A percentile compares a stretch with the other conserved stretches of the same genome.
phyloP scores from a whole-genome alignment of 2,113 vertebrate species.

The Mobula birostris region DNA sequence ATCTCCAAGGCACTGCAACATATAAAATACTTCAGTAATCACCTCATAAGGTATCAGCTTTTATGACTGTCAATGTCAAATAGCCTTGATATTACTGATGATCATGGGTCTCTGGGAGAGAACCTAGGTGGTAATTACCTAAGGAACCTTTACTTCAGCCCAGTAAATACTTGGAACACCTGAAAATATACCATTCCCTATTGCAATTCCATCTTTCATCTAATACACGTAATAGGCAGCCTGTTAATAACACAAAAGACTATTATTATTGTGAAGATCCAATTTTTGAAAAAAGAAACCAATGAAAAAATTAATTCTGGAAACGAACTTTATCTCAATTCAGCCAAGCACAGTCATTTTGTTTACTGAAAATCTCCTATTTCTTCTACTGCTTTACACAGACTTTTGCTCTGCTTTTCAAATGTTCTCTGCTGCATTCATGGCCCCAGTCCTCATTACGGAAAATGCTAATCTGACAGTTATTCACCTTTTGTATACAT shows the following conservation, averaged over 20 bases:
- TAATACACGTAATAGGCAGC: not conserved
- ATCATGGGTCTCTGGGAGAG: not conserved
- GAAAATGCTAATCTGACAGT: conserved; percentile 2
- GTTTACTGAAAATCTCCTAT: not conserved
- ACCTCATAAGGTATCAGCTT: not conserved
- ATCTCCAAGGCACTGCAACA: not conserved
- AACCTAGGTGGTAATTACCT: not conserved
- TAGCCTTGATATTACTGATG: not conserved
- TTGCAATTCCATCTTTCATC: not conserved
- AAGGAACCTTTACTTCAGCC: not conserved
- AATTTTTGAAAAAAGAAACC: not conserved
- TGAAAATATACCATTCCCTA: not conserved
- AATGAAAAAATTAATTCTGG: not conserved
- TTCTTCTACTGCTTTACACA: not conserved
- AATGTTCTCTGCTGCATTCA: not conserved
- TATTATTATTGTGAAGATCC: not conserved
- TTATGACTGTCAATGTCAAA: not conserved
- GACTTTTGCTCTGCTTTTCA: not conserved
- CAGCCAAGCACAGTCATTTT: not conserved
- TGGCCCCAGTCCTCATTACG: not conserved
- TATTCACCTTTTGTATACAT: not conserved
- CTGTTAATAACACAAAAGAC: not conserved
- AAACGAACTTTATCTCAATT: not conserved
- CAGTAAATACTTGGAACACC: not conserved
- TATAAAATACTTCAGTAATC: not conserved